phyloP scores from a whole-genome alignment of 2,888 invertebrate species.

The Sarcophaga carnaria region DNA sequence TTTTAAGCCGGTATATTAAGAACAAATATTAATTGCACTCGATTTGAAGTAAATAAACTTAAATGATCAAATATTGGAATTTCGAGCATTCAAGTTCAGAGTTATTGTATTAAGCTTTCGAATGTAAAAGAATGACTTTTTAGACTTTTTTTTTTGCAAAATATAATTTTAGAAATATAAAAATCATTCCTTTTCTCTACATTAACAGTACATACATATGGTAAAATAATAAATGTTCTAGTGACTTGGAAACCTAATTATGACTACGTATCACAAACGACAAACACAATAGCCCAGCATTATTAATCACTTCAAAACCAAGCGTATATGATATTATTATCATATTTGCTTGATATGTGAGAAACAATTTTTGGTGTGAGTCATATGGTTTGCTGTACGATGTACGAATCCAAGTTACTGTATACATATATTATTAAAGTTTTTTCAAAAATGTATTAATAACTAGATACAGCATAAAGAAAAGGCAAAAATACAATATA shows the following conservation, averaged over 20 bases:
- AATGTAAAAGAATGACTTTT: too few relatives aligned
- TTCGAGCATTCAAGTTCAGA: too few relatives aligned
- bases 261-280: neutral
- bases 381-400: constrained; percentile 1
- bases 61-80: too few relatives aligned
- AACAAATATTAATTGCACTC: too few relatives aligned
- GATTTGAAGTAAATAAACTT: too few relatives aligned
- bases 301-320: constrained; percentile 40
- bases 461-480: neutral
- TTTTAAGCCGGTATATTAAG: too few relatives aligned
- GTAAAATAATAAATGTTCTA: neutral
- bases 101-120: too few relatives aligned
- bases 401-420: too few relatives aligned
- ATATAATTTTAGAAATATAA: too few relatives aligned
- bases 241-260: constrained; percentile 34
- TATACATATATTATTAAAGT: neutral
- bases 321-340: neutral
- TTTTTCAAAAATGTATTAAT: neutral
- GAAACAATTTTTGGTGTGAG: constrained; percentile 19
- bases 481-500: constrained; percentile 1
- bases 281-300: neutral
- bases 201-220: too few relatives aligned
- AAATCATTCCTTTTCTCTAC: too few relatives aligned
- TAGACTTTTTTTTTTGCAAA: too few relatives aligned
- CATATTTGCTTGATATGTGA: constrained; percentile 7